These are phyloP conservation scores for Pyrgus malvae DNA, from an alignment of 2,888 invertebrate species.

Conservation along the genomic window DNA sequence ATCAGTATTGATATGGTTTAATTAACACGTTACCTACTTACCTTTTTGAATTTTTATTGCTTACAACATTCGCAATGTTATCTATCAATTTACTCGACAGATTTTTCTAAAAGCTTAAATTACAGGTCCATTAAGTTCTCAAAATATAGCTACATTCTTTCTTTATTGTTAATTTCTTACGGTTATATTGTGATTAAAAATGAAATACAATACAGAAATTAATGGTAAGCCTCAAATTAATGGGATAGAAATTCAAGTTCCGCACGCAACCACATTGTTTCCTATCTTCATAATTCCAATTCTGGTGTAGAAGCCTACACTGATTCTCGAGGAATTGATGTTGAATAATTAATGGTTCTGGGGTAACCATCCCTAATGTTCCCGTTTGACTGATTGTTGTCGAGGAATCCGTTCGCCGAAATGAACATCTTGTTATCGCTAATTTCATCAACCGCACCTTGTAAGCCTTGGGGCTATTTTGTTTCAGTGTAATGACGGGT, in stretches of 20 bases:
- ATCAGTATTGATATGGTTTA: too few species aligned
- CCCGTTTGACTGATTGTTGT: slow-evolving; percentile 37
- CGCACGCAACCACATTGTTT: slow-evolving; percentile 52
- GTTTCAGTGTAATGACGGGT: slow-evolving; percentile 30
- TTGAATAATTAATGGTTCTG: slow-evolving; percentile 64
- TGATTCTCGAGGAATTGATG: slow-evolving; percentile 55
- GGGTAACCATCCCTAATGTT: slow-evolving; percentile 40
- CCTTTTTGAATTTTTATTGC: too few species aligned
- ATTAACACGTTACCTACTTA: too few species aligned
- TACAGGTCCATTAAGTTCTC: too few species aligned
- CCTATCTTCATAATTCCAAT: slow-evolving; percentile 55
- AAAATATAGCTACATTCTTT: too few species aligned
- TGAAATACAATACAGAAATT: background rate
- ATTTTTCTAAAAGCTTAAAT: too few species aligned
- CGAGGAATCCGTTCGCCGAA: slow-evolving; percentile 37
- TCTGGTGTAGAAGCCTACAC: slow-evolving; percentile 41
- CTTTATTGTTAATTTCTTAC: too few species aligned
- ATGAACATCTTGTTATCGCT: slow-evolving; percentile 37
- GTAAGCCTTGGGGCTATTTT: slow-evolving; percentile 29
- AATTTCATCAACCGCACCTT: slow-evolving; percentile 40
- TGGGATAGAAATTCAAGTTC: slow-evolving; percentile 33
- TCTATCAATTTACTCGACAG: too few species aligned
- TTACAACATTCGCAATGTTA: too few species aligned
- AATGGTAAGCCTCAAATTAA: slow-evolving; percentile 28
- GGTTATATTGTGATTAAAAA: too few species aligned